Percentiles rank a stretch among this genome's conserved stretches.
Conservation (phyloP, 2,888 invertebrate species). For the Amblyjoppa fuscipennis region DNA sequence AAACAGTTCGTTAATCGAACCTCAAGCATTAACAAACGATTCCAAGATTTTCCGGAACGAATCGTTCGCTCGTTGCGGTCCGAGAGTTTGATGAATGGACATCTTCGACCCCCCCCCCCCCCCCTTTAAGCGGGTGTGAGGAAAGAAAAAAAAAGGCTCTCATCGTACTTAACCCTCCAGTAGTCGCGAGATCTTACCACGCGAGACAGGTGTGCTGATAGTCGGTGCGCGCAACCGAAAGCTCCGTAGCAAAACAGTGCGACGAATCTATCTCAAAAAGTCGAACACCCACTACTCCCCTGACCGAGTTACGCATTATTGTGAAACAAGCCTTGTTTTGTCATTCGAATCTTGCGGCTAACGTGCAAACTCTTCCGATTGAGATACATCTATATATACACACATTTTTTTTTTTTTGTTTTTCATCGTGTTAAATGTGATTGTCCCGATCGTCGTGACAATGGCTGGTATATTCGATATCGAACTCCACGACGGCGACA, state of each 20-base stretch:
- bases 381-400: background rate
- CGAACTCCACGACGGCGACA: slow-evolving; percentile 92
- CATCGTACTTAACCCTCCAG: slow-evolving; percentile 52
- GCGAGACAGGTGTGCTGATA: slow-evolving; percentile 58
- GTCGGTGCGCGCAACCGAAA: slow-evolving; percentile 9
- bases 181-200: slow-evolving; percentile 48
- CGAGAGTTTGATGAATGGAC: slow-evolving; percentile 3
- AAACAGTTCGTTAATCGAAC: background rate
- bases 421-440: slow-evolving; percentile 72
- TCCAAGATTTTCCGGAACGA: background rate
- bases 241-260: slow-evolving; percentile 46
- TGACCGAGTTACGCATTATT: slow-evolving; percentile 56
- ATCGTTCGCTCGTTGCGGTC: background rate
- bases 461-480: slow-evolving; percentile 97
- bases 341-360: slow-evolving; percentile 28
- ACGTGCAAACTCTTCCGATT: slow-evolving; percentile 26
- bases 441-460: slow-evolving; percentile 62
- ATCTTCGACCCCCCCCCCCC: background rate
- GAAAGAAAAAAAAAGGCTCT: slow-evolving; percentile 38
- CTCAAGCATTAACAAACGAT: background rate
- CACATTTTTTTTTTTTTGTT: background rate
- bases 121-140: slow-evolving; percentile 8
- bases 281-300: slow-evolving; percentile 24
- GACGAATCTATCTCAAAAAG: slow-evolving; percentile 13
- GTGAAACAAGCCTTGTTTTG: slow-evolving; percentile 43